Evolutionary conservation across 2,888 invertebrate genomes (phyloP), one percentile per base, ranked within the genome.

Genomic region (Cephus runcator): DNA sequence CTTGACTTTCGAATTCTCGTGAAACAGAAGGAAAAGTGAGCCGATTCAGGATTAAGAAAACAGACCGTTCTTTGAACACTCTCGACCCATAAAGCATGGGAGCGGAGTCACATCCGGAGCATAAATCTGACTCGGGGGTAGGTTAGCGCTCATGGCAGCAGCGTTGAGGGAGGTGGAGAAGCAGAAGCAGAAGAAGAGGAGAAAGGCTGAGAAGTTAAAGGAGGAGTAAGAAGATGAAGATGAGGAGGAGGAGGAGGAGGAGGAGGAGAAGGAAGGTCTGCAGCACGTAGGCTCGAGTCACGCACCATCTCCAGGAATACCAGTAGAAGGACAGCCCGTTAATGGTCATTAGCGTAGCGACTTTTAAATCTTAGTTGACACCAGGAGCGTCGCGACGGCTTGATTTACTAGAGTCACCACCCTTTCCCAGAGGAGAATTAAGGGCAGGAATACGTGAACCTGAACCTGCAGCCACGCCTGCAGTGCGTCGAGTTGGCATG

Each of bases 31-130:
- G 34, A 69, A 35, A 73, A 69, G 35, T 15, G 34, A 30, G 15
- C 68, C 34, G 69, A 56, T 40, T 74, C 73, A 34, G 34, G 80
- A 79, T 77, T 77, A 75, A 71, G 80, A 78, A 80, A 79, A 74
- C 78, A 82, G 79, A 81, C 75, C 76, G 56, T 9, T 56, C 82
- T 80, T 84, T 83, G 81, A 87, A 85, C 86, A 85, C 86, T 85
- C 87, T 84, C 85, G 87, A 86, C 85, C 86, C 88, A 89, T 90
- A 90, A 90, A 90, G 85, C 87, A 89, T 85, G 80, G 85, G 83
- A 85, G 84, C 84, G 85, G 85, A 87, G 90, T 90, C 89, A 89
- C 90, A 90, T 91, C 90, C 90, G 89, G 89, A 79, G 88, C 89
- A 91, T 91, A 91, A 91, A 91, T 91, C 89, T 89, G 4, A 56